These are phyloP conservation scores for Cromileptes altivelis DNA, from an alignment of 2,113 vertebrate species.

Conservation along the genomic window DNA sequence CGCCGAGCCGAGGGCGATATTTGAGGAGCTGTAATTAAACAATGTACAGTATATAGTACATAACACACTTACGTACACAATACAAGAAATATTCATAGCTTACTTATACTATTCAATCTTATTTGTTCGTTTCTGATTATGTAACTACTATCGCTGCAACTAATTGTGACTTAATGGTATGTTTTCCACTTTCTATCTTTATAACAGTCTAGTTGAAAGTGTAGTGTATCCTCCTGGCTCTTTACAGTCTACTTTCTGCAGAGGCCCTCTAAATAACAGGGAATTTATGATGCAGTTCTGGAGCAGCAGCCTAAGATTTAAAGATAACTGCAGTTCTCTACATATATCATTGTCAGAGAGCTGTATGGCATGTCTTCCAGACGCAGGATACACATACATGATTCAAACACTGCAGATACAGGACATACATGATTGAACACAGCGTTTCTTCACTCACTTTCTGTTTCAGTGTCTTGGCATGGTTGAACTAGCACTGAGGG, in stretches of 20 bases:
- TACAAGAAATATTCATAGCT: no score
- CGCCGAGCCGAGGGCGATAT: no score
- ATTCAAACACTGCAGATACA: conserved; percentile 35
- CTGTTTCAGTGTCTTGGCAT: no score
- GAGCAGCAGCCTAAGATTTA: neutral
- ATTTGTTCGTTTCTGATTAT: no score
- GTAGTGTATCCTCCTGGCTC: neutral
- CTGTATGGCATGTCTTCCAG: neutral
- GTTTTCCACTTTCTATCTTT: neutral
- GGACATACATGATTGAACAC: conserved; percentile 52
- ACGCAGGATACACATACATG: conserved; percentile 27
- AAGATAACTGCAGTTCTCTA: neutral
- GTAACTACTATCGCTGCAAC: no score
- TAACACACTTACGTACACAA: no score
- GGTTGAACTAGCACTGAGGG: neutral
- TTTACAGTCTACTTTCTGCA: neutral
- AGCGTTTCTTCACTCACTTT: neutral
- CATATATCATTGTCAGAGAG: conserved; percentile 4
- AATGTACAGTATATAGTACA: no score
- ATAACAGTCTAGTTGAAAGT: neutral
- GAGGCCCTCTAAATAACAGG: neutral
- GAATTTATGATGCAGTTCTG: neutral
- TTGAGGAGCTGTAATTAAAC: no score
- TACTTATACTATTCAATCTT: no score
- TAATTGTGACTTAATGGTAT: neutral